Evolutionary conservation across 2,113 vertebrate genomes (phyloP), one percentile per base, ranked within the genome.

Genomic region (Xyrauchen texanus): DNA sequence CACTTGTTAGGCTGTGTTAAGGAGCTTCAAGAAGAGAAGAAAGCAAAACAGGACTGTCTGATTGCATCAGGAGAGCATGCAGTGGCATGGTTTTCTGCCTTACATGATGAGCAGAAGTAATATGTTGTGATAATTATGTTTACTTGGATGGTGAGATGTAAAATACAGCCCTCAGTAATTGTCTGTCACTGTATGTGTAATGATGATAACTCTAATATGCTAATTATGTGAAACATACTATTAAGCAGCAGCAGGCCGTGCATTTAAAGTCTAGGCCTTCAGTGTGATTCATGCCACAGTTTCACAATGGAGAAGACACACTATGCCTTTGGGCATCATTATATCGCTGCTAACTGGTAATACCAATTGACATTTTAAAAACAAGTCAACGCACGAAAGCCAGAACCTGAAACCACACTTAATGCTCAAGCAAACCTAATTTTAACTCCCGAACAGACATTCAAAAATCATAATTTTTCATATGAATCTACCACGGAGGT

Each of bases 121-220:
- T 60, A 60, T 60, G 55, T 60, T 16, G 44, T 60, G 44, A 61
- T 72, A 61, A 47, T 60, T 44, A 47, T 21, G 15, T 72, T 60
- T 72, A 72, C 60, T 61, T 72, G 15, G 55, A 72, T 47, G 70
- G 55, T 61, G 70, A 44, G 52, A 6, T 71, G 53, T 71, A 5
- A 71, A 46, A 45, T 42, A 70, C 44, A 47, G 55, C 44, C 68
- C 6, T 70, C 51, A 62, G 21, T 13, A 58, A 6, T 16, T 10
- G 9, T 21, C 60, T 63, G 47, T 63, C 60, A 74, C 71, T 51
- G 6, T 47, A 12, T 5, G 21, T 45, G 49, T 74, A 74, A 74
- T 62, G 45, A 49, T 49, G 11, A 62, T 51, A 42, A 42, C 7
- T 8, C 61, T 46, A 73, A 61, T 49, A 47, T 2, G 7, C 8